Conservation (phyloP, 2,888 invertebrate genomes). For the Camptogramma bilineatum region DNA sequence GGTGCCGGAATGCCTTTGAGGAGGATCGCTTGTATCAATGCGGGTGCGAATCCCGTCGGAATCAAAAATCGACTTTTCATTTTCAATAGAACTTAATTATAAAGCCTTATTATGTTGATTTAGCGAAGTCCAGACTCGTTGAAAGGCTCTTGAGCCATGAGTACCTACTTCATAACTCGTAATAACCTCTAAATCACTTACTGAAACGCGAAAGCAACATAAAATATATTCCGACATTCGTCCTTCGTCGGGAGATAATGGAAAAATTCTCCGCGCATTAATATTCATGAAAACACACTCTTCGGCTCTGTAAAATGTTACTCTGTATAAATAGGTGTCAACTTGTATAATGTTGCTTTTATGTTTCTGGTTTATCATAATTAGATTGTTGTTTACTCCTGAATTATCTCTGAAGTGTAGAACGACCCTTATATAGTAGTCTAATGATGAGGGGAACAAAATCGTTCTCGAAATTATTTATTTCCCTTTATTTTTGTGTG, state of each 20-base stretch:
- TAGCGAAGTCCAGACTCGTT: background rate
- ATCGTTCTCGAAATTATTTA: no score
- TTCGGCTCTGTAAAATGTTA: constrained; percentile 34
- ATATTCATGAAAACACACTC: constrained; percentile 63
- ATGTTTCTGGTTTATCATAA: constrained; percentile 42
- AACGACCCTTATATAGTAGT: background rate
- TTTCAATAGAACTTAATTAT: no score
- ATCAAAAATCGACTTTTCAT: no score
- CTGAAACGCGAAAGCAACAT: constrained; percentile 52
- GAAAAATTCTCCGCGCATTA: constrained; percentile 68
- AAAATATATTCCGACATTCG: constrained; percentile 64
- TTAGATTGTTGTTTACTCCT: constrained; percentile 25
- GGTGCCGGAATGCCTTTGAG: no score
- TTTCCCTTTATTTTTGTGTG: no score
- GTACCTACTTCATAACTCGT: constrained; percentile 23
- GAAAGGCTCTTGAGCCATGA: background rate
- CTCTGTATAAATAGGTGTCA: constrained; percentile 37
- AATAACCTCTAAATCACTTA: constrained; percentile 41
- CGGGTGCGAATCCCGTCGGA: no score
- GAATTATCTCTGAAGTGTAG: background rate
- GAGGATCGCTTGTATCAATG: no score
- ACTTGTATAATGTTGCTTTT: constrained; percentile 31
- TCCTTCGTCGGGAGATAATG: constrained; percentile 62
- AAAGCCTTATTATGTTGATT: constrained; percentile 12
- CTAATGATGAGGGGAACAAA: background rate